Evolutionary conservation across 2,888 invertebrate genomes (phyloP).

Genomic region (Apoda limacodes): DNA sequence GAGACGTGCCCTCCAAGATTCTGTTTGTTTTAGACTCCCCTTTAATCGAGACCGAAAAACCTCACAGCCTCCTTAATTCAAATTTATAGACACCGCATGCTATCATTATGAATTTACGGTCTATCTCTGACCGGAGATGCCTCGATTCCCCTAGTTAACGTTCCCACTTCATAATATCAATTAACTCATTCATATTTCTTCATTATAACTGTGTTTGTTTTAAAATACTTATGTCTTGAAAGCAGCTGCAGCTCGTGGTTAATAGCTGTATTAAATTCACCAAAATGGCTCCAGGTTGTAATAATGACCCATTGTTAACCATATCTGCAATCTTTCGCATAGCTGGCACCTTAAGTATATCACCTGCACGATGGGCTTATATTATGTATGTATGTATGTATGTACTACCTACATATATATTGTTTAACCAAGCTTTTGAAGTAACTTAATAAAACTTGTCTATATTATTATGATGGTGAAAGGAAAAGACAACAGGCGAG

Average conservation of each 20-base stretch:
- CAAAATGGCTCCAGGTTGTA: too few species aligned
- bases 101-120: slow-evolving; percentile 52
- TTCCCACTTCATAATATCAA: slow-evolving; percentile 56
- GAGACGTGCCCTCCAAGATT: slow-evolving; percentile 28
- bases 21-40: slow-evolving; percentile 59
- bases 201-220: background rate
- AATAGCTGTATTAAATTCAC: too few species aligned
- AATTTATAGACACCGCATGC: slow-evolving; percentile 58
- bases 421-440: too few species aligned
- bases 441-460: too few species aligned
- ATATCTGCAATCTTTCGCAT: slow-evolving; percentile 31
- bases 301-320: slow-evolving; percentile 34
- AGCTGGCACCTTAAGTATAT: too few species aligned
- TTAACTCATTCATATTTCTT: slow-evolving; percentile 40
- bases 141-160: slow-evolving; percentile 40
- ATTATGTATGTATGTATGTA: too few species aligned
- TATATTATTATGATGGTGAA: too few species aligned
- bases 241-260: slow-evolving; percentile 12
- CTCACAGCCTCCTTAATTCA: slow-evolving; percentile 55
- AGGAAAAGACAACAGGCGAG: too few species aligned
- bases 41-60: slow-evolving; percentile 52
- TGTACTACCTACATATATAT: too few species aligned
- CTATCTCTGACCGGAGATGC: slow-evolving; percentile 33
- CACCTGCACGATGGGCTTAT: too few species aligned
- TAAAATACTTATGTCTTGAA: slow-evolving; percentile 5